Conservation (phyloP, 1,140 invertebrate genomes). For the Plectus sambesii region DNA sequence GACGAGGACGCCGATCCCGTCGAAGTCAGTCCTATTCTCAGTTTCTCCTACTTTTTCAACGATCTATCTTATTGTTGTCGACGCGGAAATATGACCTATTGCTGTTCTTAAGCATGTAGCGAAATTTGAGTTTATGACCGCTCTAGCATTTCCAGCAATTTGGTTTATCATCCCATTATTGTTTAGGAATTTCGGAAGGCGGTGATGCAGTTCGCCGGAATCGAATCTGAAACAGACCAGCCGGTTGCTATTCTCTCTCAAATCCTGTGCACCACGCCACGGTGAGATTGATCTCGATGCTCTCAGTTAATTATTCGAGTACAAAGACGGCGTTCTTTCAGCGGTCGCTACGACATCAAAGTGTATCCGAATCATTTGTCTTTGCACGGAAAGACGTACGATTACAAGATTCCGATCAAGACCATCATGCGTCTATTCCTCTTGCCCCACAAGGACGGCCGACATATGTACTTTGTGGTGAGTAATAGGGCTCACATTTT, state of each 20-base stretch:
- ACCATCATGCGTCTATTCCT: constrained; percentile 86
- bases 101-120: too few species aligned
- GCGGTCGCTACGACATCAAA: constrained; percentile 98
- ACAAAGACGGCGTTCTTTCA: constrained; percentile 53
- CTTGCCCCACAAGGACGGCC: constrained; percentile 88
- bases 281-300: constrained; percentile 52
- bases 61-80: too few species aligned
- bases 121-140: too few species aligned
- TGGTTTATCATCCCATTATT: constrained; percentile 9
- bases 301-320: constrained; percentile 17
- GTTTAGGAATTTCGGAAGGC: constrained; percentile 69
- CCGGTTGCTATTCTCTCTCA: constrained; percentile 92
- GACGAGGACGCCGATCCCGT: constrained; percentile 60
- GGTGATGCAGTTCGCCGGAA: constrained; percentile 89
- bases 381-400: constrained; percentile 98
- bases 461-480: constrained; percentile 97
- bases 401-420: constrained; percentile 97
- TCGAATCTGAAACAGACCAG: constrained; percentile 92
- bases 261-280: constrained; percentile 92
- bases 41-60: not conserved
- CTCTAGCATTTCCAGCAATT: too few species aligned
- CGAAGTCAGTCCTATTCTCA: constrained; percentile 51
- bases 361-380: constrained; percentile 94
- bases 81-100: too few species aligned
- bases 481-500: not conserved